Percentiles rank a stretch among this genome's conserved stretches.
These are phyloP conservation scores for Ceratosolen solmsi DNA, from an alignment of 1,140 invertebrate genomes.

Conservation along the genomic window DNA sequence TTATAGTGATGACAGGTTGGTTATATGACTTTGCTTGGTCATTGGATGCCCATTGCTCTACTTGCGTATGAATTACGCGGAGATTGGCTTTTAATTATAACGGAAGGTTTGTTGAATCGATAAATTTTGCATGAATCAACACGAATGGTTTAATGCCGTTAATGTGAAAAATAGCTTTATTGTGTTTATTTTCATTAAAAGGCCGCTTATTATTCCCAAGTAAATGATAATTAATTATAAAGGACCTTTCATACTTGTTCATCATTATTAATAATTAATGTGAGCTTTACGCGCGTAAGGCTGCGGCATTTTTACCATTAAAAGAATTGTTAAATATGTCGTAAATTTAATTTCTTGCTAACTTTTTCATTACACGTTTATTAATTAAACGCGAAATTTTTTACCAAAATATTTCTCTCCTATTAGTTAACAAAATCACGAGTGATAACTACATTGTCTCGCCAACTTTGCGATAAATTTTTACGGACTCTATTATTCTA, in stretches of 20 bases:
- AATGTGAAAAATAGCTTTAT: background rate
- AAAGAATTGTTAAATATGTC: background rate
- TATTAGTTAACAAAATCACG: too few relatives aligned
- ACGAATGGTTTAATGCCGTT: background rate
- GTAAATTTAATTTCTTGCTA: too few relatives aligned
- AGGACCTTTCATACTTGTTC: background rate
- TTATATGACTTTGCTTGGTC: background rate
- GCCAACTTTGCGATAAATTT: too few relatives aligned
- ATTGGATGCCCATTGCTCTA: background rate
- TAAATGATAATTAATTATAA: constrained; percentile 2
- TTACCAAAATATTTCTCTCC: too few relatives aligned
- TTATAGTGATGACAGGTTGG: background rate
- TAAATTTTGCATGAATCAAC: constrained; percentile 8
- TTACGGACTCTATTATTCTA: too few relatives aligned
- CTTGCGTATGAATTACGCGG: background rate
- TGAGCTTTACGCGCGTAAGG: background rate
- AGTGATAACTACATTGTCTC: too few relatives aligned
- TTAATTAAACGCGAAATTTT: too few relatives aligned
- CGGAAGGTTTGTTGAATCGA: background rate
- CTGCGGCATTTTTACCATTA: background rate
- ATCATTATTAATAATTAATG: background rate
- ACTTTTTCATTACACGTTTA: too few relatives aligned
- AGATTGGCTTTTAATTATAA: background rate
- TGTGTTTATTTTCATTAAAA: background rate
- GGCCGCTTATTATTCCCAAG: background rate